These are phyloP conservation scores for Lepidostoma basale DNA, from an alignment of 1,140 invertebrate species.

Conservation along the genomic window DNA sequence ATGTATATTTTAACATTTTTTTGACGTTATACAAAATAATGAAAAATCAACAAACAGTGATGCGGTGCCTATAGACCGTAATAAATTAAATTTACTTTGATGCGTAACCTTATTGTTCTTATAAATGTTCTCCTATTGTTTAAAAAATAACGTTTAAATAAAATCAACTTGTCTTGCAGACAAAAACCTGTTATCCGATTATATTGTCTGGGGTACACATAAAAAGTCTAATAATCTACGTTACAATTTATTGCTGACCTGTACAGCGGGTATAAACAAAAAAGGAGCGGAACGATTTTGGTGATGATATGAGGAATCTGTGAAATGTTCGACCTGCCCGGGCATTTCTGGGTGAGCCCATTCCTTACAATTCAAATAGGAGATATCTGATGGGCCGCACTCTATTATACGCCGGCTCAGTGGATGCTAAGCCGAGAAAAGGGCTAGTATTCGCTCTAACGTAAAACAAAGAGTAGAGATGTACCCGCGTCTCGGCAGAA, in stretches of 20 bases:
- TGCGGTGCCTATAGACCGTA: not conserved
- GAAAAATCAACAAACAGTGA: too few species aligned
- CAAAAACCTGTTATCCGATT: slow-evolving; percentile 33
- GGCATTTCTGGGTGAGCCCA: slow-evolving; percentile 9
- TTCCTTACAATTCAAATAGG: slow-evolving; percentile 5
- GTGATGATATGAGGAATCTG: slow-evolving; percentile 25
- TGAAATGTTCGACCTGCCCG: slow-evolving; percentile 8
- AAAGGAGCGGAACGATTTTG: slow-evolving; percentile 12
- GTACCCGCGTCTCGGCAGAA: too few species aligned
- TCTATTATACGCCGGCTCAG: not conserved
- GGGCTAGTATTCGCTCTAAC: too few species aligned
- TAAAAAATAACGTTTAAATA: slow-evolving; percentile 25
- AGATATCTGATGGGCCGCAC: not conserved
- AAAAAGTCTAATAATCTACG: slow-evolving; percentile 30
- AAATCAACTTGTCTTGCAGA: slow-evolving; percentile 26
- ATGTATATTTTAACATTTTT: too few species aligned
- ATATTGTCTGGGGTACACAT: slow-evolving; percentile 27
- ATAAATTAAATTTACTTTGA: slow-evolving; percentile 26
- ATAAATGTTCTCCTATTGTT: slow-evolving; percentile 17
- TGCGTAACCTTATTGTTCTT: slow-evolving; percentile 24
- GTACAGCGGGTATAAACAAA: not conserved
- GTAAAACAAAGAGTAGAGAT: too few species aligned
- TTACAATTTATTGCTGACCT: slow-evolving; percentile 30
- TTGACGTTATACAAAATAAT: too few species aligned
- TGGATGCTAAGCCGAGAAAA: too few species aligned